phyloP scores from a whole-genome alignment of 2,888 invertebrate species.

The Scrobipalpa costella region DNA sequence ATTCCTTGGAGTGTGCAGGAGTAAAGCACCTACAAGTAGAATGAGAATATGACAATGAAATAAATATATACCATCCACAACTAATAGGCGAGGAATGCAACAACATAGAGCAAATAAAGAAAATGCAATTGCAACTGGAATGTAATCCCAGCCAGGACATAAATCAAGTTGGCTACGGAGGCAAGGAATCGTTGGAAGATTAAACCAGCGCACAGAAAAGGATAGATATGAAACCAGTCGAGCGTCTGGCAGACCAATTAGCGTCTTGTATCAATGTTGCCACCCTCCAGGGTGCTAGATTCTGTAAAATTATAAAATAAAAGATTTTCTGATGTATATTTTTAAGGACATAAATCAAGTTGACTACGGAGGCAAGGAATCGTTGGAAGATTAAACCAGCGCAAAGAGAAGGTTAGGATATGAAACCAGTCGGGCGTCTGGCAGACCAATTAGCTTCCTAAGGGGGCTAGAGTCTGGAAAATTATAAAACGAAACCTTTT shows the following conservation, averaged over 20 bases:
- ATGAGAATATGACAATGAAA: background rate
- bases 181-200: conserved; percentile 13
- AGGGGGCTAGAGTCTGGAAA: background rate
- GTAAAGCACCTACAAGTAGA: too few relatives aligned
- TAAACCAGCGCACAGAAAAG: conserved; percentile 31
- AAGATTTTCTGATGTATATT: too few relatives aligned
- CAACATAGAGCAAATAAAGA: conserved; percentile 1
- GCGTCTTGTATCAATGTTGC: conserved; percentile 51
- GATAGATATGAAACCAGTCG: conserved; percentile 47
- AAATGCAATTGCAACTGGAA: conserved; percentile 15
- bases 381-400: conserved; percentile 8
- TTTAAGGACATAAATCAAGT: conserved; percentile 20
- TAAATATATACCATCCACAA: background rate
- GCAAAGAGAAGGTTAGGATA: conserved; percentile 42
- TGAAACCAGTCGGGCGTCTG: conserved; percentile 58
- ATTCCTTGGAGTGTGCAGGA: too few relatives aligned
- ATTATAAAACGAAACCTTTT: too few relatives aligned
- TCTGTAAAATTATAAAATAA: too few relatives aligned
- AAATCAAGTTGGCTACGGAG: conserved; percentile 12
- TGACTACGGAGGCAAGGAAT: background rate
- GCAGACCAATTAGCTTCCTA: conserved; percentile 49
- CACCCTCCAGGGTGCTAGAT: background rate
- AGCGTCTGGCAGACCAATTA: conserved; percentile 55
- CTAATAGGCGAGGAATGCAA: background rate
- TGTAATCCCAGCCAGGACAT: background rate